Evolutionary conservation across 2,113 vertebrate species (phyloP).

Genomic region (Nematolebias whitei): DNA sequence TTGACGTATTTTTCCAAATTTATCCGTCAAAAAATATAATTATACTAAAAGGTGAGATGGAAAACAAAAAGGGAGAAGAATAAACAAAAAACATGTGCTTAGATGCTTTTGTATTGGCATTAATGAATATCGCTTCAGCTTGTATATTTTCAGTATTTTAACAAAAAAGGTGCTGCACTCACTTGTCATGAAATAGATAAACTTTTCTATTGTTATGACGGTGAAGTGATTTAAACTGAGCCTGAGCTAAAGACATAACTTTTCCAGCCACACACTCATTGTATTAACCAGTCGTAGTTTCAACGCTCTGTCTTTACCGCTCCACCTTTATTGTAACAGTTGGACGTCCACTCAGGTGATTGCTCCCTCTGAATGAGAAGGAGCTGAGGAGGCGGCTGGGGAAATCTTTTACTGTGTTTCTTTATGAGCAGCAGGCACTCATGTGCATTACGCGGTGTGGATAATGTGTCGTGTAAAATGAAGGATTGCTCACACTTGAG

Average conservation of each 20-base stretch:
- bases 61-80: too few species aligned
- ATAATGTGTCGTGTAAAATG: slow-evolving; percentile 54
- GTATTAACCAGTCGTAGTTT: slow-evolving; percentile 13
- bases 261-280: slow-evolving; percentile 1
- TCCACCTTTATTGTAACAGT: slow-evolving; percentile 35
- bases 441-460: slow-evolving; percentile 52
- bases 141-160: too few species aligned
- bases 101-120: too few species aligned
- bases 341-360: slow-evolving; percentile 59
- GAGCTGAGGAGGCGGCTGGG: slow-evolving; percentile 16
- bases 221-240: background rate
- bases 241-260: background rate
- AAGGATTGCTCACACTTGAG: slow-evolving; percentile 45
- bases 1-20: too few species aligned
- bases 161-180: too few species aligned
- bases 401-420: slow-evolving; percentile 51
- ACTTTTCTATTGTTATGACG: too few species aligned
- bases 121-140: too few species aligned
- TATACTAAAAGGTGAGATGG: too few species aligned
- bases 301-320: slow-evolving; percentile 23
- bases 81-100: too few species aligned
- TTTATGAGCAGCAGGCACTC: slow-evolving; percentile 62
- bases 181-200: too few species aligned
- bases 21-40: too few species aligned
- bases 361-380: slow-evolving; percentile 46